These are phyloP conservation scores for Coboldia fuscipes DNA, from an alignment of 1,140 invertebrate genomes.

Conservation along the genomic window DNA sequence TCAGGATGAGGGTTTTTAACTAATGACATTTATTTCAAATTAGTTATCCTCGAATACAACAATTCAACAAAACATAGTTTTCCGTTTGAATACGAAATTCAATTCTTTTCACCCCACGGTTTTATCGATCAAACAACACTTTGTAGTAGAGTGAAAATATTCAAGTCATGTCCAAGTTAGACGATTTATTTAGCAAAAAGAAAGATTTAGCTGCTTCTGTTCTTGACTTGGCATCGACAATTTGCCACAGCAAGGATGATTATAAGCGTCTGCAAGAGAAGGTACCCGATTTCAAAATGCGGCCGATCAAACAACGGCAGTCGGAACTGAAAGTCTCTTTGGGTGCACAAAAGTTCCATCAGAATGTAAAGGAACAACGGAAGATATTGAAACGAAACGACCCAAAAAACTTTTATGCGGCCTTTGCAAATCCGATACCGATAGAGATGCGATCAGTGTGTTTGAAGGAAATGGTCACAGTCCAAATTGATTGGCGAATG, in stretches of 20 bases:
- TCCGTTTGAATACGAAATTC: no score
- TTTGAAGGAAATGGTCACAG: conserved; percentile 55
- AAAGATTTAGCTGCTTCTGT: conserved; percentile 66
- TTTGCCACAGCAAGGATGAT: conserved; percentile 53
- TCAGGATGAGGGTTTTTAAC: no score
- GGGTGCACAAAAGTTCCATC: conserved; percentile 29
- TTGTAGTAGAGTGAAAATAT: not conserved
- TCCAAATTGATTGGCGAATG: conserved; percentile 88
- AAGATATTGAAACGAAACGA: conserved; percentile 26
- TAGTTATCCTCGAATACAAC: no score
- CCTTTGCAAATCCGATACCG: conserved; percentile 60
- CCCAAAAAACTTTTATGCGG: conserved; percentile 29
- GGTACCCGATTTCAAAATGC: conserved; percentile 75
- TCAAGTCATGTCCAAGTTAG: conserved; percentile 50
- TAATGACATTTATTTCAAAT: no score
- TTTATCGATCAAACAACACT: not conserved
- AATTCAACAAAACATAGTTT: no score
- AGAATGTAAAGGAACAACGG: conserved; percentile 15
- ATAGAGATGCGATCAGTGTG: conserved; percentile 46
- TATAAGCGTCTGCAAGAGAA: conserved; percentile 60
- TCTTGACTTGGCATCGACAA: conserved; percentile 62
- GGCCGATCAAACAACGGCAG: conserved; percentile 51
- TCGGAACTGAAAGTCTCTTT: conserved; percentile 46
- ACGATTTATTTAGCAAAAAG: conserved; percentile 59
- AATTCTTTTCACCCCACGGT: no score